phyloP scores from a whole-genome alignment of 2,797 vertebrate genomes.

The Darevskia nairensis region DNA sequence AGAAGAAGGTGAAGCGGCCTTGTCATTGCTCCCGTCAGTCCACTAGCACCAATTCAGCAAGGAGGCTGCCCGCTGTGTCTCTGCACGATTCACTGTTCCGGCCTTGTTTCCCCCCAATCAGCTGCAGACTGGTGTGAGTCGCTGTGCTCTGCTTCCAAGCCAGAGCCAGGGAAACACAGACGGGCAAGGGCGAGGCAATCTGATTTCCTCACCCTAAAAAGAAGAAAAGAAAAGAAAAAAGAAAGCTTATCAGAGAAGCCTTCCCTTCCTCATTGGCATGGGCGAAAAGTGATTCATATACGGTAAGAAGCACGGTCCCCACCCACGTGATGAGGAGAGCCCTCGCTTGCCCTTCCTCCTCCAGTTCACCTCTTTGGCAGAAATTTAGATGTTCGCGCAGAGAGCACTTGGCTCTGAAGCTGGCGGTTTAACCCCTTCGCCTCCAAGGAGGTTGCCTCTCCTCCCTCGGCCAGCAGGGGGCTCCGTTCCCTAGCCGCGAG shows the following conservation, averaged over 20 bases:
- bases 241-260: not conserved
- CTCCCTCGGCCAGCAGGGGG: constrained; percentile 2
- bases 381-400: too few relatives aligned
- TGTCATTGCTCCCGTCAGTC: not conserved
- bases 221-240: not conserved
- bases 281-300: too few relatives aligned
- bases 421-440: not conserved
- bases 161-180: not conserved
- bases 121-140: not conserved
- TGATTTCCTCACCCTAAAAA: not conserved
- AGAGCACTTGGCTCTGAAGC: not conserved
- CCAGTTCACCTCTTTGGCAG: not conserved
- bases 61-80: not conserved
- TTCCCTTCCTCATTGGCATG: not conserved
- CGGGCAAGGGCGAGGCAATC: not conserved
- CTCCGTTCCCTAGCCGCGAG: not conserved
- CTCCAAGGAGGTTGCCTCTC: not conserved
- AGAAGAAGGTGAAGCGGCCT: accelerated
- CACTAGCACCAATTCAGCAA: not conserved
- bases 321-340: not conserved
- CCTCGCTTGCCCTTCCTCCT: not conserved
- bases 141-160: not conserved
- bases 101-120: not conserved
- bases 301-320: too few relatives aligned
- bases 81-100: not conserved